Base-by-base conservation (phyloP, 2,797 vertebrate species). In the Glossophaga mutica region DNA sequence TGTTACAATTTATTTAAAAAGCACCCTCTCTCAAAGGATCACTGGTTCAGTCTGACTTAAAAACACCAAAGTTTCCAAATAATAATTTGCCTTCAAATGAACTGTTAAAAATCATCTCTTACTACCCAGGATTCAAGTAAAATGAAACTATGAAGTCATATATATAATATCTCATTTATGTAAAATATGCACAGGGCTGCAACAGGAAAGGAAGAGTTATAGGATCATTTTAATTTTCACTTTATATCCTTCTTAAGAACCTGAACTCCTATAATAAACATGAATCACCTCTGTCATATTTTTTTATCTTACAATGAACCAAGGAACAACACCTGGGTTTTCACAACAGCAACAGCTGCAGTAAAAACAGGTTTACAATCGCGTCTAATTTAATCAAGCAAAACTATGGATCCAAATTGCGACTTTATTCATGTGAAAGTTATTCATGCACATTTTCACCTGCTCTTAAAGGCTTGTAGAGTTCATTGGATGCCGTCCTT, bases 401-500 rank as follows among this genome's bases (percentile, higher is more conserved):
- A 91, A 94, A 73, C 21, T 1, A 1, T 48, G 18, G 39, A n/a
- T 57, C 7, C 19, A 92, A 71, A 57, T 12, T 55, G 14, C 37
- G 9, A 82, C 77, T 81, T 70, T 77, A 65, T 34, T 95, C 37
- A 87, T 65, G 15, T 29, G 10, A 37, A 89, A n/a, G 39, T 82
- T 48, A 94, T 32, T 32, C 85, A 55, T 59, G 39, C 24, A 68
- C 32, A 76, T 79, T 78, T 92, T 95, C 98, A 99, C 99, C 99
- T 98, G 99, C 29, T 96, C 99, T 98, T 83, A 99, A 98, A 76
- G 99, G 98, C 97, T 99, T 99, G 95, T 99, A 99, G 21, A 99
- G 99, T 18, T 99, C 99, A 94, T 97, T 99, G 95, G 99, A 99
- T 14, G 99, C 98, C 0, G 99, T 99, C 98, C 99, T 99, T 98